Conservation (phyloP, 2,888 invertebrate genomes). For the Corythucha ciliata region DNA sequence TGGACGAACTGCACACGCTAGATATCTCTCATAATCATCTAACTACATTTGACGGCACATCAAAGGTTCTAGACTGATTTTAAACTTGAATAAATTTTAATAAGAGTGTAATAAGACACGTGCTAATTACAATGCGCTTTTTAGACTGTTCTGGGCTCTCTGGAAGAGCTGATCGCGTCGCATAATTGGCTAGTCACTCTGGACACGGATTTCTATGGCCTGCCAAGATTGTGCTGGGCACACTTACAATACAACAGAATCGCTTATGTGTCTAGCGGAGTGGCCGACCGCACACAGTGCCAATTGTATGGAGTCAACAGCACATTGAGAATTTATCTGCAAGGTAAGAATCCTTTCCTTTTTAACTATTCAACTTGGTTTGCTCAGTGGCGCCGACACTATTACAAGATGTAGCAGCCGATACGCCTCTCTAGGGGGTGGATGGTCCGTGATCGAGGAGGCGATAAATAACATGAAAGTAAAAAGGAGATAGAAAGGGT, state of each 20-base stretch:
- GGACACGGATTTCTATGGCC: slow-evolving; percentile 71
- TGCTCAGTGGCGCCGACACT: too few relatives aligned
- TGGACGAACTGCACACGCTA: slow-evolving; percentile 61
- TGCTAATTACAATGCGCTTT: slow-evolving; percentile 37
- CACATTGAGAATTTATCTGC: slow-evolving; percentile 64
- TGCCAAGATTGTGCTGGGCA: slow-evolving; percentile 70
- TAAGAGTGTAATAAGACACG: not conserved
- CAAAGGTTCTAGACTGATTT: slow-evolving; percentile 55
- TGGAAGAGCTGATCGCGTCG: slow-evolving; percentile 66
- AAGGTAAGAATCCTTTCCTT: slow-evolving; percentile 63
- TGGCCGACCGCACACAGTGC: slow-evolving; percentile 71
- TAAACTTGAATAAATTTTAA: slow-evolving; percentile 12
- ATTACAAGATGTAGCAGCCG: too few relatives aligned
- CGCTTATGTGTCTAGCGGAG: slow-evolving; percentile 58
- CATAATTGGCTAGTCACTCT: slow-evolving; percentile 65
- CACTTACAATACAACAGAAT: slow-evolving; percentile 72
- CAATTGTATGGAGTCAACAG: slow-evolving; percentile 69
- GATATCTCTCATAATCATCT: slow-evolving; percentile 71
- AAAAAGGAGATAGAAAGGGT: too few relatives aligned
- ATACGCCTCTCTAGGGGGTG: too few relatives aligned
- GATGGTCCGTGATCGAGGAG: too few relatives aligned
- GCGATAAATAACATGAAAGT: too few relatives aligned
- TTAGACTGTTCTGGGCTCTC: slow-evolving; percentile 66
- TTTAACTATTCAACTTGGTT: too few relatives aligned
- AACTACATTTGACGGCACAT: slow-evolving; percentile 67